These are phyloP conservation scores for Drosophila truncata DNA, from an alignment of 1,140 invertebrate genomes.

Conservation along the genomic window DNA sequence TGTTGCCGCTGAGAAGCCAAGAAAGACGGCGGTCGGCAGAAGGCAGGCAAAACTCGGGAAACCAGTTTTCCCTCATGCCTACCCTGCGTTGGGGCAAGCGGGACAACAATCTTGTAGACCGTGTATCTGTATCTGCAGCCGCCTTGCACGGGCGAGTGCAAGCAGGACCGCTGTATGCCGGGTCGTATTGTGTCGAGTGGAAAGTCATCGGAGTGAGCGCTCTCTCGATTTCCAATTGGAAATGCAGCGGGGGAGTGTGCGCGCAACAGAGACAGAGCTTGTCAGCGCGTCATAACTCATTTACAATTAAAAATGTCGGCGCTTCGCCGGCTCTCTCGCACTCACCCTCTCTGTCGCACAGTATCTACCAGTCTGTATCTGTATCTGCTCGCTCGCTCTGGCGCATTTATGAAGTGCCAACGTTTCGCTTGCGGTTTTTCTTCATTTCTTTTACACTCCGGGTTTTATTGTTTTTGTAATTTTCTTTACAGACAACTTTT, in stretches of 20 bases:
- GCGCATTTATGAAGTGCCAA: constrained; percentile 84
- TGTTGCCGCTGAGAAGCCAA: constrained; percentile 65
- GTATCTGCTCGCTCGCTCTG: constrained; percentile 37
- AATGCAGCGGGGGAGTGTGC: constrained; percentile 38
- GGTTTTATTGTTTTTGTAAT: constrained; percentile 20
- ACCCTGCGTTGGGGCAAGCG: constrained; percentile 27
- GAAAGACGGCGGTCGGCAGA: constrained; percentile 44
- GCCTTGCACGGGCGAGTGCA: not conserved
- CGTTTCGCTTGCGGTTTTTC: constrained; percentile 84
- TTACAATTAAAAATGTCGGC: constrained; percentile 85
- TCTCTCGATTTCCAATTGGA: constrained; percentile 45
- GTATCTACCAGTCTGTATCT: constrained; percentile 18
- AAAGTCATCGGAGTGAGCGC: constrained; percentile 15
- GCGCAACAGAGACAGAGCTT: constrained; percentile 54
- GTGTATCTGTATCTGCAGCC: constrained; percentile 6
- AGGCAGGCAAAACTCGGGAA: constrained; percentile 65
- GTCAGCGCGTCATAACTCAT: constrained; percentile 81
- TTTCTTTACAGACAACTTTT: constrained; percentile 75
- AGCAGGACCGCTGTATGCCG: constrained; percentile 10
- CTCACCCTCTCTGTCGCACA: constrained; percentile 24
- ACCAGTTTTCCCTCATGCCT: constrained; percentile 66
- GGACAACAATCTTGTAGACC: constrained; percentile 2
- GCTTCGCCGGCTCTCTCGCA: constrained; percentile 48
- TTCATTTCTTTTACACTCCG: constrained; percentile 27
- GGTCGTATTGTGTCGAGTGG: constrained; percentile 14